Evolutionary conservation across 2,113 vertebrate species (phyloP), one percentile per base, ranked within the genome.

Genomic region (Poeciliopsis turrubarensis): DNA sequence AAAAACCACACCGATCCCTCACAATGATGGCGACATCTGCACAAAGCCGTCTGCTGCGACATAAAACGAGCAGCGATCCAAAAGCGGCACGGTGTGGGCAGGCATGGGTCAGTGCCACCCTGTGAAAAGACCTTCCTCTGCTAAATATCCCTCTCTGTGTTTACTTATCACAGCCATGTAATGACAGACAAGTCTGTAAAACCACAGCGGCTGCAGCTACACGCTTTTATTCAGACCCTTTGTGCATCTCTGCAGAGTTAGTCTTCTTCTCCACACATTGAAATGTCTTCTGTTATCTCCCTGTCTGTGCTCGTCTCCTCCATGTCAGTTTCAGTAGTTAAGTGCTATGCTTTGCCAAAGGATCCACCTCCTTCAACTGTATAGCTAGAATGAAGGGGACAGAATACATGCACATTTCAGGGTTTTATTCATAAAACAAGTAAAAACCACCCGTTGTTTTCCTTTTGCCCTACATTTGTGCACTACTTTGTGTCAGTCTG

Each of bases 181-280:
- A 91, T 91, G 88, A 91, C 61, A 91, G 89, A 80, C 81, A 72
- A 51, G 62, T 87, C 80, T 83, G 75, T 65, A 73, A 67, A 84
- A 80, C 51, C 70, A 66, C 81, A 81, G 51, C 72, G 66, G 68
- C 57, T 78, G 79, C 85, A 25, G n/a, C 82, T 66, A 44, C 76
- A 29, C 75, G 19, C 81, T 70, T 69, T 78, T 80, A 54, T 73
- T 73, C 61, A 15, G 72, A 75, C 72, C 81, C 70, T 31, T 31
- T n/a, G 41, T 57, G 67, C 41, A 11, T 47, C 65, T 68, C 70
- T 69, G 78, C 75, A 62, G 63, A 72, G 77, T 70, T 60, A 10
- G 5, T 79, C 78, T 68, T 70, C 65, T 47, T 60, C 61, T 39
- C 34, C 10, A 31, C 61, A 85, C 80, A 79, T 62, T 66, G 54